A percentile compares a stretch with the other conserved stretches of the same genome.
Conservation (phyloP, 2,113 vertebrate genomes). For the Parus major region DNA sequence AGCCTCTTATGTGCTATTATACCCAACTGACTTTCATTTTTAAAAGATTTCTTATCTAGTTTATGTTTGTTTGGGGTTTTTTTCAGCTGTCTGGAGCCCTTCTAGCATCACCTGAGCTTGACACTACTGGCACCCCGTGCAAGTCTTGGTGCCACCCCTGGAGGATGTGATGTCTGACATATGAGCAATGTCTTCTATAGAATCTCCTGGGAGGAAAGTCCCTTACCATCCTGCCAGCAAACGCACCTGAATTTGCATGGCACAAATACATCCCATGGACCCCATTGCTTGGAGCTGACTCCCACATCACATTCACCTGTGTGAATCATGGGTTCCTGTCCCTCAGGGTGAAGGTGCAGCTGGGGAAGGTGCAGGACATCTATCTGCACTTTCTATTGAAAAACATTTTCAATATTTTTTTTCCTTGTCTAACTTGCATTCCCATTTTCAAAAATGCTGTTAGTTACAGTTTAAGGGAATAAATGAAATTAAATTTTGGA, state of each 20-base stretch:
- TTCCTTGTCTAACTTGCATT: neutral
- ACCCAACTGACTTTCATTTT: neutral
- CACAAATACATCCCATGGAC: neutral
- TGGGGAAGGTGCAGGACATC: neutral
- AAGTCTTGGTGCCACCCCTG: neutral
- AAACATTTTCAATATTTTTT: neutral
- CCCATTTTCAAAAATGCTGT: neutral
- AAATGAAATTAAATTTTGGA: neutral
- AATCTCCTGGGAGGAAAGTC: neutral
- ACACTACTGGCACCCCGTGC: fast-evolving
- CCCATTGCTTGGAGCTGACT: neutral
- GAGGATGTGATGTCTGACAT: neutral
- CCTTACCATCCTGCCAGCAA: neutral
- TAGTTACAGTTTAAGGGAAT: neutral
- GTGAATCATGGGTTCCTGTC: neutral
- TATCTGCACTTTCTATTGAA: neutral
- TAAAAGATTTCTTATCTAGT: neutral
- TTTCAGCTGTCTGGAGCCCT: neutral
- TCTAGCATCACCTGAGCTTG: neutral
- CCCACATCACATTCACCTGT: neutral
- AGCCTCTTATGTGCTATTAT: neutral
- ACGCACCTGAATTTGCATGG: neutral
- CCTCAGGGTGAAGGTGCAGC: neutral
- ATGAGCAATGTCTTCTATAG: neutral
- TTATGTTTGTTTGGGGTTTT: neutral